Base-by-base conservation (phyloP, 2,888 invertebrate species). In the Eurytoma californica region DNA sequence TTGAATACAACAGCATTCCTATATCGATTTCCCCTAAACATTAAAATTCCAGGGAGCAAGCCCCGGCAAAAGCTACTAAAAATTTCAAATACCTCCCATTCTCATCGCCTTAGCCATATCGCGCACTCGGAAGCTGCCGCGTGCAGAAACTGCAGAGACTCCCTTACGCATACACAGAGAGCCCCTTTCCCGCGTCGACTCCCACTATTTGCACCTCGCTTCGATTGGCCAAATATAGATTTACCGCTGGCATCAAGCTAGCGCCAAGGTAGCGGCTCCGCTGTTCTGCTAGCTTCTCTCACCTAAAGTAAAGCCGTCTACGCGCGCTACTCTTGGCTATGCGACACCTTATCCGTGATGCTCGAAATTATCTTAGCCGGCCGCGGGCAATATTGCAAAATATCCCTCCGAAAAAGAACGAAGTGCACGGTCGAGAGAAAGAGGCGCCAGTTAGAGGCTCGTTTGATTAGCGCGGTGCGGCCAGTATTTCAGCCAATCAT, bases 401-500 rank as follows among this genome's bases (percentile, higher is more conserved):
- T 61, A 30, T 53, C 16, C 55, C 16, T n/a, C 39, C 13, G 53
- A 51, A 67, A 53, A 55, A 55, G n/a, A 7, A 39, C 55, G 69
- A 39, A n/a, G 20, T 14, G 51, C 28, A 7, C 57, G 58, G 2
- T 9, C 20, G 30, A 53, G 63, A 47, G 68, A 55, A 65, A 61
- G 73, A 68, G 63, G 53, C 70, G 82, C 79, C 70, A 72, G 80
- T 86, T 83, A 86, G 87, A 86, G 85, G 82, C 84, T 88, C 85
- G 85, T 82, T 86, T 89, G 89, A 89, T 88, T 88, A 86, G 86
- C 87, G 89, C 87, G 80, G 89, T 90, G 84, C 84, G 84, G 84
- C 85, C 75, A 76, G 81, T 84, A 85, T 86, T 84, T 82, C 90
- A 90, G 91, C 92, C 92, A 92, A 92, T 92, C 91, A 91, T 91